These are phyloP conservation scores for Papilio demoleus DNA, from an alignment of 2,888 invertebrate genomes.

Conservation along the genomic window DNA sequence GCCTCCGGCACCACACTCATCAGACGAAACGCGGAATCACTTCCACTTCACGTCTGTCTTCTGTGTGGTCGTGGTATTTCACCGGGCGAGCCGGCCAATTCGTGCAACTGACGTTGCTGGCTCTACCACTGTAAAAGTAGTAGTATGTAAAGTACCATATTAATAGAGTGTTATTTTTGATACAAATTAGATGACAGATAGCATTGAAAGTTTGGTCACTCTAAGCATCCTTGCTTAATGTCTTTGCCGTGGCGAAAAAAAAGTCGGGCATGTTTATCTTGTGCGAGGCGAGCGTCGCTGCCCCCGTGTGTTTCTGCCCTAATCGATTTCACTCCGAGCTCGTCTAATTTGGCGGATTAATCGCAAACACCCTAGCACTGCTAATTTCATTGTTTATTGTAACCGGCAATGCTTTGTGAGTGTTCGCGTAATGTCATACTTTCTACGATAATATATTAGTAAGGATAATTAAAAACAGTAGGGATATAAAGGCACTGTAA, in stretches of 20 bases:
- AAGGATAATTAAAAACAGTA: too few relatives aligned
- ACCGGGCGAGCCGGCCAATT: too few relatives aligned
- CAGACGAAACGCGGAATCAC: too few relatives aligned
- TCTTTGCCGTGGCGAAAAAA: constrained; percentile 78
- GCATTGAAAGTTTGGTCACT: constrained; percentile 53
- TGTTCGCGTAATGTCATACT: constrained; percentile 45
- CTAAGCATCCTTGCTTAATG: constrained; percentile 80
- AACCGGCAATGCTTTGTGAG: constrained; percentile 62
- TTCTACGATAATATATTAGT: not conserved
- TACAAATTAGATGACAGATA: not conserved
- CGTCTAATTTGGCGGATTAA: constrained; percentile 81
- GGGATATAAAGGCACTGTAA: too few relatives aligned
- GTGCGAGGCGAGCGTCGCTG: constrained; percentile 64
- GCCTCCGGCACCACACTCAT: too few relatives aligned
- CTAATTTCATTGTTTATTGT: constrained; percentile 79
- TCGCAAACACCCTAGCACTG: constrained; percentile 78
- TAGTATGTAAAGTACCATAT: too few relatives aligned
- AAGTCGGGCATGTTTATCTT: constrained; percentile 82
- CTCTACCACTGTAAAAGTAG: too few relatives aligned
- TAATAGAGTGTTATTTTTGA: too few relatives aligned
- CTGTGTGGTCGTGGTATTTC: too few relatives aligned
- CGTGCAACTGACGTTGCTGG: too few relatives aligned
- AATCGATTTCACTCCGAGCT: constrained; percentile 80
- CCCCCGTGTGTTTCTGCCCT: constrained; percentile 60
- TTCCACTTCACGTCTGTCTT: too few relatives aligned